A percentile compares a stretch with the other conserved stretches of the same genome.
Evolutionary conservation across 2,797 vertebrate species (phyloP).

Genomic region (Trachurus trachurus): DNA sequence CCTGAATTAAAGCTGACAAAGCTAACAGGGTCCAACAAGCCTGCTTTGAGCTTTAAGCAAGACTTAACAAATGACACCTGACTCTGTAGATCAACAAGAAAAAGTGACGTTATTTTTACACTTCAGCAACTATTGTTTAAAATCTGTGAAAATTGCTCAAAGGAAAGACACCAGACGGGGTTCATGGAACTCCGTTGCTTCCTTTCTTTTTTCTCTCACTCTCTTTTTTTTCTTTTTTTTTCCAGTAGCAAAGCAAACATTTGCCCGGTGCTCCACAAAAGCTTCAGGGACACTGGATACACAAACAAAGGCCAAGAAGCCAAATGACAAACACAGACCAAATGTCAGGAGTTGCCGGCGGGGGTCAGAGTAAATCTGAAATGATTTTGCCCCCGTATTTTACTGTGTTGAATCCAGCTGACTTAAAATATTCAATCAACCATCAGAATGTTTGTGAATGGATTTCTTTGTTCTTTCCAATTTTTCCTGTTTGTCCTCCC

Average conservation of each 20-base stretch:
- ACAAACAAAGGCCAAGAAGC: constrained; percentile 45
- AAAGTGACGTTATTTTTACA: constrained; percentile 24
- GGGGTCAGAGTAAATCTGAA: constrained; percentile 30
- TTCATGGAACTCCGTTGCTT: background rate
- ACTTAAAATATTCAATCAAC: constrained; percentile 47
- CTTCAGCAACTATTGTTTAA: constrained; percentile 28
- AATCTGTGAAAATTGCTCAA: constrained; percentile 30
- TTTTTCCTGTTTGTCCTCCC: background rate
- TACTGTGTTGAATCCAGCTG: constrained; percentile 28
- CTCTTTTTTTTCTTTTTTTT: background rate
- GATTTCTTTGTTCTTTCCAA: constrained; percentile 29
- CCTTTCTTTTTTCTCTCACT: background rate
- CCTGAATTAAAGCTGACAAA: background rate
- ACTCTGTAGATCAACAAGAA: constrained; percentile 11
- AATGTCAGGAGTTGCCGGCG: constrained; percentile 51
- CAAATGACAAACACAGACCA: constrained; percentile 48
- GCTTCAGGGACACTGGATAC: constrained; percentile 33
- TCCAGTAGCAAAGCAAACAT: constrained; percentile 41
- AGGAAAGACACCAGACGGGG: background rate
- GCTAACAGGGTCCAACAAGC: background rate
- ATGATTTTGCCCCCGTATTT: constrained; percentile 23
- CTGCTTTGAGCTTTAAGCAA: background rate
- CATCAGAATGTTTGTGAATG: constrained; percentile 35
- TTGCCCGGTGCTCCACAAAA: constrained; percentile 21
- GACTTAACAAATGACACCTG: background rate